phyloP scores from a whole-genome alignment of 1,140 invertebrate species.

The Drosophila kikkawai region DNA sequence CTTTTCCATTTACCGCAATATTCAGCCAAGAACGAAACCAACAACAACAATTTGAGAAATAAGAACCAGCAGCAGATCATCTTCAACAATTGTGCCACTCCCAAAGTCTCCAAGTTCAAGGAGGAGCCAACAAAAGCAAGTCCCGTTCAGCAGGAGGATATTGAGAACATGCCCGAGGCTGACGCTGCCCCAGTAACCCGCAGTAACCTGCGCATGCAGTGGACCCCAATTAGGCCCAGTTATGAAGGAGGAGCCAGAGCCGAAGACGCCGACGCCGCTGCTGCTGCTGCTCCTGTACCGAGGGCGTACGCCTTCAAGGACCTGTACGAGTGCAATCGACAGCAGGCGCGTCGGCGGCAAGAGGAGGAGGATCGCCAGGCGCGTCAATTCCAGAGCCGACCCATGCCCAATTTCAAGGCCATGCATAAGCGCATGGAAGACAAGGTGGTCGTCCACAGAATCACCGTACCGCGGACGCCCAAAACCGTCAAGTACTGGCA shows the following conservation, averaged over 20 bases:
- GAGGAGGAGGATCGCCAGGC: conserved; percentile 71
- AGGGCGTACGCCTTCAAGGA: conserved; percentile 55
- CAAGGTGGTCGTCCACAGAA: conserved; percentile 38
- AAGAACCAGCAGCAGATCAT: conserved; percentile 1
- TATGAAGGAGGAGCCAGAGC: too few relatives aligned
- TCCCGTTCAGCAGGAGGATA: background rate
- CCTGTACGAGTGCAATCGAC: conserved; percentile 60
- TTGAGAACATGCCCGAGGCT: background rate
- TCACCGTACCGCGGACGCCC: conserved; percentile 70
- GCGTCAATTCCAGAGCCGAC: conserved; percentile 73
- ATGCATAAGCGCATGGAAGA: conserved; percentile 55
- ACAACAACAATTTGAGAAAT: conserved; percentile 20
- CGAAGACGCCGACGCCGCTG: background rate
- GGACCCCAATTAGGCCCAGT: conserved; percentile 9
- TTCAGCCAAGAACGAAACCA: conserved; percentile 45
- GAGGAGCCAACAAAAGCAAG: background rate
- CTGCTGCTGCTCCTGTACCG: conserved; percentile 17
- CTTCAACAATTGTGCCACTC: conserved; percentile 4
- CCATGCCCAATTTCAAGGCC: conserved; percentile 71
- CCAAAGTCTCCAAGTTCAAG: background rate
- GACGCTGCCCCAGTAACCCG: background rate
- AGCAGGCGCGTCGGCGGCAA: conserved; percentile 37
- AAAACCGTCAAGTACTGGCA: conserved; percentile 59
- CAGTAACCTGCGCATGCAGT: conserved; percentile 34
- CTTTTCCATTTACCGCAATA: conserved; percentile 3